These are phyloP conservation scores for Heliconius charithonia DNA, from an alignment of 2,888 invertebrate species.

Conservation along the genomic window DNA sequence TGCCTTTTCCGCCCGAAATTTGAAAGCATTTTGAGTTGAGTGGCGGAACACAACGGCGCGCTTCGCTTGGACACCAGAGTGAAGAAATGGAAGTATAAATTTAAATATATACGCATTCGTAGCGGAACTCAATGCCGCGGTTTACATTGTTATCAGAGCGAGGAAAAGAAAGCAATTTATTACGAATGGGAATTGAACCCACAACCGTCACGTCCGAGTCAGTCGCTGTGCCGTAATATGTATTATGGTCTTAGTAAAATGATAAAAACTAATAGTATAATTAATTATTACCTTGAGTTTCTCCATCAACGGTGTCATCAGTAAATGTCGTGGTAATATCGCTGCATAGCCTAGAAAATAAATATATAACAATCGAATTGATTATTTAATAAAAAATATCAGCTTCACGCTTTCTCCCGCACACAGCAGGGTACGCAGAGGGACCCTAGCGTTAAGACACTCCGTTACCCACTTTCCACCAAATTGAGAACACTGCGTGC, in stretches of 20 bases:
- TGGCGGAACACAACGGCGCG: too few species aligned
- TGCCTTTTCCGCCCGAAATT: too few species aligned
- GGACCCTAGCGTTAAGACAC: too few species aligned
- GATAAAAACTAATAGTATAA: neutral
- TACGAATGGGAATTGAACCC: neutral
- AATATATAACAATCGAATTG: neutral
- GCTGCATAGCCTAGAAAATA: conserved; percentile 65
- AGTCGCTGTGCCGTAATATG: neutral
- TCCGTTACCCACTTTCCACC: too few species aligned
- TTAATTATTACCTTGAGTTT: conserved; percentile 47
- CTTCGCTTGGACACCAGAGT: too few species aligned
- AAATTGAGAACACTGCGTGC: too few species aligned
- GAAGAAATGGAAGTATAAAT: too few species aligned
- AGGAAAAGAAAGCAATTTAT: neutral
- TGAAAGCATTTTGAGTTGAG: too few species aligned
- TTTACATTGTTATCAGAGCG: neutral
- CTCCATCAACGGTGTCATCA: conserved; percentile 57
- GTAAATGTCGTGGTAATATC: conserved; percentile 58
- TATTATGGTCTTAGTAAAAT: too few species aligned
- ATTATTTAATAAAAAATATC: neutral
- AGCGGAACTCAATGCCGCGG: neutral
- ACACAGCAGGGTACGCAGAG: too few species aligned
- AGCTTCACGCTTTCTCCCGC: too few species aligned
- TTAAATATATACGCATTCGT: neutral
- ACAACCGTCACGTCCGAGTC: too few species aligned